Evolutionary conservation across 2,888 invertebrate genomes (phyloP).

Genomic region (Emmelina monodactyla): DNA sequence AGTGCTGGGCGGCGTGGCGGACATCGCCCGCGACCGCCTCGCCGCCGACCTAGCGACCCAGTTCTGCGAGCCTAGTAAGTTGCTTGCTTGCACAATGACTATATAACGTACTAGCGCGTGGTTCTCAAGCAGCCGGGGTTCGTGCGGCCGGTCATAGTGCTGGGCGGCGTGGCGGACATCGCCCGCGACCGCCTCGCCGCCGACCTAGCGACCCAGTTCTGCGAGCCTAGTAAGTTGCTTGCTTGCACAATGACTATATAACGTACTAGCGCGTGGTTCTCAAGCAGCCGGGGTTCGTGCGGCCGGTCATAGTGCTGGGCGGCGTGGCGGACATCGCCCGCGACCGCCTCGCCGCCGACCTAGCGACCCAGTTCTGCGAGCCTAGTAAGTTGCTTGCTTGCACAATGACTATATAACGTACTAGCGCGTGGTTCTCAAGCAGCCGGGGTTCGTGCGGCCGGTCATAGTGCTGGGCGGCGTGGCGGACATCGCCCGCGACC

Average conservation of each 20-base stretch:
- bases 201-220: conserved; percentile 93
- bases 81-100: too few species aligned
- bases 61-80: conserved; percentile 91
- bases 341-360: conserved; percentile 88
- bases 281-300: conserved; percentile 90
- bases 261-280: conserved; percentile 95
- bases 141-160: conserved; percentile 92
- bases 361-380: conserved; percentile 93
- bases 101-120: conserved; percentile 97
- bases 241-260: too few species aligned
- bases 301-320: conserved; percentile 96
- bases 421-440: conserved; percentile 91
- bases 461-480: conserved; percentile 96
- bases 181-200: conserved; percentile 89
- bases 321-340: conserved; percentile 93
- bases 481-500: conserved; percentile 91
- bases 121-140: conserved; percentile 92
- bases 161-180: conserved; percentile 93
- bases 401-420: too few species aligned
- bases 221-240: conserved; percentile 90
- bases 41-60: conserved; percentile 91
- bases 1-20: conserved; percentile 93
- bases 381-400: conserved; percentile 89
- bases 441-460: conserved; percentile 93
- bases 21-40: conserved; percentile 90